A percentile compares a stretch with the other conserved stretches of the same genome.
Evolutionary conservation across 2,888 invertebrate species (phyloP).

Genomic region (Agrilus biguttatus): DNA sequence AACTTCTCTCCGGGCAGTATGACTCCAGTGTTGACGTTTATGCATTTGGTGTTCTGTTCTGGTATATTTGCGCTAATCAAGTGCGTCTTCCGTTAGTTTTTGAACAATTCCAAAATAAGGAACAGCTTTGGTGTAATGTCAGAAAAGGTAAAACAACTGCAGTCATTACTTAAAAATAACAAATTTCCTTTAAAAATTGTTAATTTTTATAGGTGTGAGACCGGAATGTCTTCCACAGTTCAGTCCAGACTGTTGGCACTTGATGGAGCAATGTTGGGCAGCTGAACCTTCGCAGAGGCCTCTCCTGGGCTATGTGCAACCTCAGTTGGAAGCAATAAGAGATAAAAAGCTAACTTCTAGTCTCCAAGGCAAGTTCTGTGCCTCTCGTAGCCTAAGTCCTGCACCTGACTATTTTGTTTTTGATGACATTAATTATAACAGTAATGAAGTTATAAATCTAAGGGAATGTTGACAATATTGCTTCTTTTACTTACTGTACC

Average conservation of each 20-base stretch:
- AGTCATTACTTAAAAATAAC: not conserved
- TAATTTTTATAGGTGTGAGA: slow-evolving; percentile 46
- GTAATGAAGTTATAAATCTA: too few relatives aligned
- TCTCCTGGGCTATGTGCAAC: slow-evolving; percentile 64
- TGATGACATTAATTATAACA: too few relatives aligned
- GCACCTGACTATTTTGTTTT: too few relatives aligned
- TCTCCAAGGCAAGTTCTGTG: too few relatives aligned
- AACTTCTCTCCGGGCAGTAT: slow-evolving; percentile 66
- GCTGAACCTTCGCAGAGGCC: slow-evolving; percentile 59
- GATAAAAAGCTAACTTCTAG: slow-evolving; percentile 5
- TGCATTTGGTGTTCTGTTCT: slow-evolving; percentile 79
- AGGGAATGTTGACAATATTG: too few relatives aligned
- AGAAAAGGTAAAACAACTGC: slow-evolving; percentile 47
- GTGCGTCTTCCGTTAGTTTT: slow-evolving; percentile 64
- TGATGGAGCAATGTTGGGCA: slow-evolving; percentile 77
- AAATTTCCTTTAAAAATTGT: not conserved
- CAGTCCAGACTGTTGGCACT: slow-evolving; percentile 63
- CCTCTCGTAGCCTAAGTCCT: too few relatives aligned
- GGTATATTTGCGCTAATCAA: slow-evolving; percentile 79
- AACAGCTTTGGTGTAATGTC: slow-evolving; percentile 74
- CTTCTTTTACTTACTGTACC: too few relatives aligned
- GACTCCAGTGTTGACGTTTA: slow-evolving; percentile 78
- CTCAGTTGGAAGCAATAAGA: slow-evolving; percentile 44
- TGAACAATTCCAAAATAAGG: slow-evolving; percentile 72
- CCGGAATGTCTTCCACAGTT: slow-evolving; percentile 66